Conservation (phyloP, 2,888 invertebrate genomes). For the Drosophila emarginata region DNA sequence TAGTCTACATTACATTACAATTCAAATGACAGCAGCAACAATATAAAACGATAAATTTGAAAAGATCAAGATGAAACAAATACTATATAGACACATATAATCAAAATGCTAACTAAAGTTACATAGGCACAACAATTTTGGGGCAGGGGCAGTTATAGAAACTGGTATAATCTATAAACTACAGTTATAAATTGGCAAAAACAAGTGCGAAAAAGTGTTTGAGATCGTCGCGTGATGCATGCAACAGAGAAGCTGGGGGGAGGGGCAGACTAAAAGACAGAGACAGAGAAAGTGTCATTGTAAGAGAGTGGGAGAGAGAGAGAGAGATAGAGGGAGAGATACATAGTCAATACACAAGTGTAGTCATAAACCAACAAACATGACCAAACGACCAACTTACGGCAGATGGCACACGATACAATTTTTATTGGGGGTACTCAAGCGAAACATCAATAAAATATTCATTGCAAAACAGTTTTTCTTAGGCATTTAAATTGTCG, state of each 20-base stretch:
- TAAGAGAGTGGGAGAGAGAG: background rate
- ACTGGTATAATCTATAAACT: slow-evolving; percentile 43
- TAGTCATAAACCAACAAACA: slow-evolving; percentile 45
- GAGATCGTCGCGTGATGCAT: slow-evolving; percentile 45
- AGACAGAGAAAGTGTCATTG: background rate
- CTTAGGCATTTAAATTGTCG: no score
- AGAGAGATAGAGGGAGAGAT: background rate
- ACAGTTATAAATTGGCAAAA: slow-evolving; percentile 51
- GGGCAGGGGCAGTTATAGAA: slow-evolving; percentile 22
- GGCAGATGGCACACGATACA: background rate
- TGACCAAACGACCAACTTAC: slow-evolving; percentile 16
- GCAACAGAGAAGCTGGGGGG: background rate
- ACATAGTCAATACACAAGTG: slow-evolving; percentile 47
- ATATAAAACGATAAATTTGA: background rate
- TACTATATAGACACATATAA: slow-evolving; percentile 6
- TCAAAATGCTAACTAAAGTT: slow-evolving; percentile 66
- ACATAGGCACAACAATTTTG: slow-evolving; percentile 11
- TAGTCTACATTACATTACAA: slow-evolving; percentile 3
- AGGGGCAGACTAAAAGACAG: slow-evolving; percentile 18
- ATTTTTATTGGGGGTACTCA: slow-evolving; percentile 7
- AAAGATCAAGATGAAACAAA: slow-evolving; percentile 2
- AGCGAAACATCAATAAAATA: background rate
- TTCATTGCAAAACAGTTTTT: no score
- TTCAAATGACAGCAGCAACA: background rate
- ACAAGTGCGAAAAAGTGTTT: slow-evolving; percentile 53